Evolutionary conservation across 2,888 invertebrate species (phyloP).

Genomic region (Drosophila histrio): DNA sequence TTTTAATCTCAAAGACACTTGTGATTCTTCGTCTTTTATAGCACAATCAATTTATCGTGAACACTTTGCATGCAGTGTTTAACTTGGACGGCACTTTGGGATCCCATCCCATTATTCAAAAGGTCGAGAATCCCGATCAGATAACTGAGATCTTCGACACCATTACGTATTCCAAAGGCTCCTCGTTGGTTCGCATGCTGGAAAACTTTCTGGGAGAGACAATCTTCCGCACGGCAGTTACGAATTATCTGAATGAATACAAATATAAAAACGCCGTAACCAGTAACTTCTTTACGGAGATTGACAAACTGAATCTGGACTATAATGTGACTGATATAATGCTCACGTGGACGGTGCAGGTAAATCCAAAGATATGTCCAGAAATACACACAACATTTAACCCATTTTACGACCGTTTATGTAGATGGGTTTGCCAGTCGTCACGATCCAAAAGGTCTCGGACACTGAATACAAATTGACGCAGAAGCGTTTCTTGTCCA

Average conservation of each 20-base stretch:
- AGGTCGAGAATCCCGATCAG: conserved; percentile 93
- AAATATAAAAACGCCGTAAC: conserved; percentile 92
- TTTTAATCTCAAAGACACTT: neutral
- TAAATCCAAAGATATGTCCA: conserved; percentile 15
- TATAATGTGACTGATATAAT: conserved; percentile 87
- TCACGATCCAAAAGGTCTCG: conserved; percentile 86
- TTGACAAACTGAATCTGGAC: conserved; percentile 85
- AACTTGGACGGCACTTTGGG: conserved; percentile 90
- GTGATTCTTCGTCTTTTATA: conserved; percentile 82
- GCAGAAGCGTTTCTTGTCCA: conserved; percentile 91
- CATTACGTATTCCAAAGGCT: conserved; percentile 96
- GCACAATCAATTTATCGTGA: conserved; percentile 91
- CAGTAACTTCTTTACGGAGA: conserved; percentile 88
- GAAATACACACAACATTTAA: conserved; percentile 10
- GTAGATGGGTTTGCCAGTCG: conserved; percentile 93
- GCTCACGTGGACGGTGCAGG: conserved; percentile 93
- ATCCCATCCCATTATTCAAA: conserved; percentile 95
- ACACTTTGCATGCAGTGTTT: conserved; percentile 90
- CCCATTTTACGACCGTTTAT: conserved; percentile 30
- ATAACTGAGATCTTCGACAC: conserved; percentile 96
- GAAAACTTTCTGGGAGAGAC: conserved; percentile 90
- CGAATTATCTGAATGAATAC: conserved; percentile 90
- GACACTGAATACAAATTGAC: conserved; percentile 87
- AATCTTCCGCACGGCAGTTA: conserved; percentile 90
- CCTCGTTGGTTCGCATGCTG: conserved; percentile 94